Evolutionary conservation across 2,113 vertebrate genomes (phyloP), one percentile per base, ranked within the genome.

Genomic region (Lampris incognitus): DNA sequence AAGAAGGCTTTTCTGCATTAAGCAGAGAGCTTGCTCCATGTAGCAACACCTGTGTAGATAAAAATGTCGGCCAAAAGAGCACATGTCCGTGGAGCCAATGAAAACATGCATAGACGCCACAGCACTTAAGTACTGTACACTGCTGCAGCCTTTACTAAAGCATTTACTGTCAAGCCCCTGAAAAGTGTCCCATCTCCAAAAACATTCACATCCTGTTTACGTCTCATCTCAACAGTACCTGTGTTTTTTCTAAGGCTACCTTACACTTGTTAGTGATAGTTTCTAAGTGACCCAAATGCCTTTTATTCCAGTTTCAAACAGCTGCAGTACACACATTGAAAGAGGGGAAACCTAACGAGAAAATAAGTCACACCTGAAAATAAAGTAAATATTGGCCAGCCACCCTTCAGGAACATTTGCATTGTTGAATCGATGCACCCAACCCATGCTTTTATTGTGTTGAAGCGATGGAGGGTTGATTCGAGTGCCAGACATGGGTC

Each of bases 401-500:
- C 37, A 36, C 39, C 59, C 11, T 37, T 48, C 48, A 51, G 63
- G 44, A 9, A 8, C 3, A 2, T 74, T 39, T 67, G 9, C 38
- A 6, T 37, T 1, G 11, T 38, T 24, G 1, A 24, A 13, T 48
- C 60, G 40, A 36, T 8, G 44, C 6, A n/a, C 86, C 84, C 54
- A 77, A 72, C 81, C 79, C 78, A 54, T 8, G 1, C 36, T 65
- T 51, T 70, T 40, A 81, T 78, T 85, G 60, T 56, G 46, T 65
- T 85, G 51, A 85, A 64, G 50, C 1, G 4, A 37, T 61, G 44
- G 56, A 52, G 52, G 63, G 6, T 59, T 76, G n/a, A 57, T 46
- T 49, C 74, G 60, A 73, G 78, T 71, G 4, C 58, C 55, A 66
- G 11, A 38, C 36, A 38, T 0, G 0, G 24, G 77, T 66, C 44